Conservation (phyloP, 2,888 invertebrate genomes). For the Stenodema calcarata region DNA sequence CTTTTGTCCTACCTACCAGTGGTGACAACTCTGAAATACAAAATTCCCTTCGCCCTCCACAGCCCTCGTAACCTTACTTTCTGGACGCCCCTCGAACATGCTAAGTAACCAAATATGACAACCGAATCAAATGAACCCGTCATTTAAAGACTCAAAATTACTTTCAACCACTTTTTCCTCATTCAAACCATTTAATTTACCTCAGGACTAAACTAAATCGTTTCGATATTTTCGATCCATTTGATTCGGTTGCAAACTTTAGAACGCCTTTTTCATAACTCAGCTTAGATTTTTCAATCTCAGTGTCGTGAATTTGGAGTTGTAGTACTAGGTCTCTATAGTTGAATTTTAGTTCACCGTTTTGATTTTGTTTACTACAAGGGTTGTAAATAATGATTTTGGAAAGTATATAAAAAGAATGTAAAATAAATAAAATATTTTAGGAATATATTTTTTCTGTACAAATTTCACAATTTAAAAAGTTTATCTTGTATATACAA, state of each 20-base stretch:
- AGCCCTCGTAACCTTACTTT: no score
- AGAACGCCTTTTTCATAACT: neutral
- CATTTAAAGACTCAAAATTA: neutral
- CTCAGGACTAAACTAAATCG: no score
- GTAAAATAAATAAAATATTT: constrained; percentile 35
- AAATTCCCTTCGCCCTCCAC: no score
- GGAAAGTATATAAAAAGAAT: neutral
- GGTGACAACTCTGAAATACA: no score
- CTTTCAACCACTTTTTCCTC: neutral
- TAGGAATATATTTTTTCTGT: constrained; percentile 32
- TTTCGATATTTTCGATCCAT: neutral
- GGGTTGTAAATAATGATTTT: neutral
- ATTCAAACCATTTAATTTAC: no score
- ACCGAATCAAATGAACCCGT: neutral
- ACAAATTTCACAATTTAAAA: constrained; percentile 13
- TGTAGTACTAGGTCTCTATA: neutral
- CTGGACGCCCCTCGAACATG: neutral
- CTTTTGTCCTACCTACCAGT: no score
- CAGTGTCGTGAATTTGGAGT: neutral
- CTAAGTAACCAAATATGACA: neutral
- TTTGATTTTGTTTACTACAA: neutral
- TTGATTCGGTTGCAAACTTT: neutral
- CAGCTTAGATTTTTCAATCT: neutral
- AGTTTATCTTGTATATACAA: neutral
- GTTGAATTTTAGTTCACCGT: neutral